Evolutionary conservation across 2,888 invertebrate genomes (phyloP).

Genomic region (Thymelicus acteon): DNA sequence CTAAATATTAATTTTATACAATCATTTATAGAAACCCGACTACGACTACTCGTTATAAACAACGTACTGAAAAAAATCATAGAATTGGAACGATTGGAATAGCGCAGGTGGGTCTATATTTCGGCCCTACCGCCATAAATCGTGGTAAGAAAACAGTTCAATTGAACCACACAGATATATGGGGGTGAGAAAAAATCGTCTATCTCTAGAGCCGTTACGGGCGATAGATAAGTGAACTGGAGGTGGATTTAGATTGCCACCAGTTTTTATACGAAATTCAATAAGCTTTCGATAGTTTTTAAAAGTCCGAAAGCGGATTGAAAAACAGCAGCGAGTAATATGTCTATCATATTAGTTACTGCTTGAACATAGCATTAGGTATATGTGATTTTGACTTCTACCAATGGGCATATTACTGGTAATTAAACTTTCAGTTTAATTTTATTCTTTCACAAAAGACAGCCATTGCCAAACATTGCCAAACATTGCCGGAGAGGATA

Average conservation of each 20-base stretch:
- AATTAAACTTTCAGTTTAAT: no score
- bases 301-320: neutral
- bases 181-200: slow-evolving; percentile 67
- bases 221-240: slow-evolving; percentile 40
- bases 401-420: no score
- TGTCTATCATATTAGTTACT: no score
- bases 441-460: no score
- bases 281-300: neutral
- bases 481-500: no score
- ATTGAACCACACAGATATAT: slow-evolving; percentile 77
- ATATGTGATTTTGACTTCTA: no score
- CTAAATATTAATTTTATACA: neutral
- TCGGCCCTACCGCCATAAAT: slow-evolving; percentile 63
- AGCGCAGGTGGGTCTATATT: slow-evolving; percentile 42
- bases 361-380: no score
- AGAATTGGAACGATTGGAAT: slow-evolving; percentile 20
- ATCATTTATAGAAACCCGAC: neutral
- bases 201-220: slow-evolving; percentile 44
- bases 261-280: slow-evolving; percentile 16
- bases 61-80: slow-evolving; percentile 17
- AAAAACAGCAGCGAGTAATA: neutral
- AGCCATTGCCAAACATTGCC: no score
- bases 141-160: slow-evolving; percentile 78
- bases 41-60: neutral
- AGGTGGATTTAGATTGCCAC: slow-evolving; percentile 44